Conservation (phyloP, 35 echinoderm and acorn worm genomes). For the Ophioderma brevispina region DNA sequence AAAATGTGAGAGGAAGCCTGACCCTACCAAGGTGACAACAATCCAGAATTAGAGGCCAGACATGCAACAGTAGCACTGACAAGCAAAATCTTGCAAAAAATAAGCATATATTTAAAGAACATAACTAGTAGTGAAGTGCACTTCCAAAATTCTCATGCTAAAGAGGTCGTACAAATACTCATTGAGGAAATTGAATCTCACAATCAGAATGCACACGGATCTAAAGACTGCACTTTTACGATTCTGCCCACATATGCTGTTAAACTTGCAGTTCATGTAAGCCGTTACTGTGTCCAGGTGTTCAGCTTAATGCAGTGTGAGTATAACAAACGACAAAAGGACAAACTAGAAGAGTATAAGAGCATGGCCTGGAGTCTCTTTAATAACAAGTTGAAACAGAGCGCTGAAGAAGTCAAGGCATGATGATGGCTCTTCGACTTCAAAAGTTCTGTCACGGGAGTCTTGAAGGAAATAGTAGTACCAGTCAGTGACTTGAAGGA, state of each 20-base stretch:
- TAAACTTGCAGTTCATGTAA: slow-evolving; percentile 35
- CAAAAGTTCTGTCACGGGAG: no score
- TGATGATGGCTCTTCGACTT: no score
- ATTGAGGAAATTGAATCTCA: slow-evolving; percentile 1
- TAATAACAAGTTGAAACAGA: no score
- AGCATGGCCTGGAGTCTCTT: no score
- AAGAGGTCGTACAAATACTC: slow-evolving; percentile 17
- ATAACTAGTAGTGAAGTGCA: neutral
- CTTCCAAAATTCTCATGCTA: slow-evolving; percentile 16
- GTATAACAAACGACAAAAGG: no score
- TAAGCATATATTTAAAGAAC: neutral
- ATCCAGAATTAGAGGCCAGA: neutral
- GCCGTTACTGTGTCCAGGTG: slow-evolving; percentile 44
- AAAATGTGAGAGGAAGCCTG: neutral
- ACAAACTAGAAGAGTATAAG: slow-evolving; percentile 14
- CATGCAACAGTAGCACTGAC: neutral
- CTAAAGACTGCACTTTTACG: slow-evolving; percentile 13
- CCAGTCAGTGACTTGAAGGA: no score
- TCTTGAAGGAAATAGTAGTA: no score
- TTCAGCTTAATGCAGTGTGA: slow-evolving; percentile 34
- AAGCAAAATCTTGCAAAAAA: slow-evolving; percentile 2
- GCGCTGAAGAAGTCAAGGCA: no score
- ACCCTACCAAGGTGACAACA: neutral
- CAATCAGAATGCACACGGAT: neutral
- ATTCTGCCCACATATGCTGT: slow-evolving; percentile 17